Percentiles rank a stretch among this genome's conserved stretches.
These are phyloP conservation scores for Agrilus cyanescens DNA, from an alignment of 2,888 invertebrate genomes.

Conservation along the genomic window DNA sequence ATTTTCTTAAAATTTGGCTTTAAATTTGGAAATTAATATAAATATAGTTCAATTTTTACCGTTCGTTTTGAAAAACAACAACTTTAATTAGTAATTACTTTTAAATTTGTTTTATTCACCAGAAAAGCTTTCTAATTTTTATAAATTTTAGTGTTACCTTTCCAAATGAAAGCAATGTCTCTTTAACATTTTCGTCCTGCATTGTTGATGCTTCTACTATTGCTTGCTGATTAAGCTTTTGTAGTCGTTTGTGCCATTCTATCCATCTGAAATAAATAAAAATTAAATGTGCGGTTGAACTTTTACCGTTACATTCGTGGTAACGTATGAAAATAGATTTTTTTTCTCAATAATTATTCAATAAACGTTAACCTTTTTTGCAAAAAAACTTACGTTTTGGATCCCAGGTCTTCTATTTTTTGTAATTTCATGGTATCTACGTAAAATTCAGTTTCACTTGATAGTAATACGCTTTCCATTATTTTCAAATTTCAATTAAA, in stretches of 20 bases:
- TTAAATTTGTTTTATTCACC: background rate
- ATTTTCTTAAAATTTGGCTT: too few species aligned
- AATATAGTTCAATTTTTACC: too few species aligned
- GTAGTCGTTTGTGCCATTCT: constrained; percentile 68
- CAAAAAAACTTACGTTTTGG: constrained; percentile 35
- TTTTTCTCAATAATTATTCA: constrained; percentile 1
- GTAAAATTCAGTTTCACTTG: constrained; percentile 64
- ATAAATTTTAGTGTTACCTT: constrained; percentile 42
- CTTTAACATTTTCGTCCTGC: constrained; percentile 77
- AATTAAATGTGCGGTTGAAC: background rate
- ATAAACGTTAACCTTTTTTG: background rate
- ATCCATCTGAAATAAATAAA: constrained; percentile 49
- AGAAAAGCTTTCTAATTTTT: background rate
- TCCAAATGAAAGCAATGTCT: constrained; percentile 60
- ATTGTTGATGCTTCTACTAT: constrained; percentile 65
- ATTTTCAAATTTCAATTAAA: constrained; percentile 7
- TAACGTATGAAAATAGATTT: constrained; percentile 7
- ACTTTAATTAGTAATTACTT: background rate
- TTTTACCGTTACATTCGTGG: too few species aligned
- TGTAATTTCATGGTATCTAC: constrained; percentile 59
- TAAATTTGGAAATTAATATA: too few species aligned
- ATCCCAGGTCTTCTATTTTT: constrained; percentile 56
- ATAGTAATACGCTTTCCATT: constrained; percentile 45
- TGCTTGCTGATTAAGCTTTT: constrained; percentile 81
- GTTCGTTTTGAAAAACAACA: too few species aligned